These are phyloP conservation scores for Psephotus haematonotus DNA, from an alignment of 2,113 vertebrate genomes.

Conservation along the genomic window DNA sequence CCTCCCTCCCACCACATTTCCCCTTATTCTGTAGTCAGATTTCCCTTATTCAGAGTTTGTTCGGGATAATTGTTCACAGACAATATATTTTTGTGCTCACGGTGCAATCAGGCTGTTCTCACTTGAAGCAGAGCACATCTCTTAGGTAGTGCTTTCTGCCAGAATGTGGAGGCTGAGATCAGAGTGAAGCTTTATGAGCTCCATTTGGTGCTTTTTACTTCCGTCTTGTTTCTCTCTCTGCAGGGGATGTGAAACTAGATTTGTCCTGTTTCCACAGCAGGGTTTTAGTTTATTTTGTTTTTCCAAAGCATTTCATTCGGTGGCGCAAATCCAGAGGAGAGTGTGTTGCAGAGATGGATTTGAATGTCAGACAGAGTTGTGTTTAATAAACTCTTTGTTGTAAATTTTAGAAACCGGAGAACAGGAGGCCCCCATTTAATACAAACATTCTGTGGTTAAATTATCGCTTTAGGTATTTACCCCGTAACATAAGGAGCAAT, in stretches of 20 bases:
- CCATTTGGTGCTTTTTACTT: constrained; percentile 68
- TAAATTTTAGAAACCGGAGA: constrained; percentile 58
- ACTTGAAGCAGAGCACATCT: constrained; percentile 61
- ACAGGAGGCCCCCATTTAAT: constrained; percentile 29
- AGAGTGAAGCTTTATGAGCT: constrained; percentile 60
- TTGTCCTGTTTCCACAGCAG: constrained; percentile 71
- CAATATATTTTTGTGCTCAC: constrained; percentile 63
- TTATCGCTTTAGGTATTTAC: constrained; percentile 8
- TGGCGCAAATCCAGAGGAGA: constrained; percentile 70
- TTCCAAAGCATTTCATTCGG: constrained; percentile 71
- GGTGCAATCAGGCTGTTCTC: constrained; percentile 44
- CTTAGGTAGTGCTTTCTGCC: constrained; percentile 68
- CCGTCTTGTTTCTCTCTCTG: constrained; percentile 69
- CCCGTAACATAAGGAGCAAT: neutral
- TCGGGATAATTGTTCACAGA: constrained; percentile 58
- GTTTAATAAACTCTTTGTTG: constrained; percentile 70
- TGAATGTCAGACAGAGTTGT: constrained; percentile 69
- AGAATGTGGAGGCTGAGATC: constrained; percentile 72
- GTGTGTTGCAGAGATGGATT: constrained; percentile 68
- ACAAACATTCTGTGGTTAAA: constrained; percentile 41
- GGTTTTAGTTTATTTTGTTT: constrained; percentile 77
- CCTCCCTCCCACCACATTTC: constrained; percentile 1
- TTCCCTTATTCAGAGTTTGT: constrained; percentile 55
- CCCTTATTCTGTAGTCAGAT: constrained; percentile 15
- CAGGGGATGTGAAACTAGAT: constrained; percentile 70